A percentile compares a stretch with the other conserved stretches of the same genome.
phyloP scores from a whole-genome alignment of 2,113 vertebrate genomes.

The Triplophysa rosa region DNA sequence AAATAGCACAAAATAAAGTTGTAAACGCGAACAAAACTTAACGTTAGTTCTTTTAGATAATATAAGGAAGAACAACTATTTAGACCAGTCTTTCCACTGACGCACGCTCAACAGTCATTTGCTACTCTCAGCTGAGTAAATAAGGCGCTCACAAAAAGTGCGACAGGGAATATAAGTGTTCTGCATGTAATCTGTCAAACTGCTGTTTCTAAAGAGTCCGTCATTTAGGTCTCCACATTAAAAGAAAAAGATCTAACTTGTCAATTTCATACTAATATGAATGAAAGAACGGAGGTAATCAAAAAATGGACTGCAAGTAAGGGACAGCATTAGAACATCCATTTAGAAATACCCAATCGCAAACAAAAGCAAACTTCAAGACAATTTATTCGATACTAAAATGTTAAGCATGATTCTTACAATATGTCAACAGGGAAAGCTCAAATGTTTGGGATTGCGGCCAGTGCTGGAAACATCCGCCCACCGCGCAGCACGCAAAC shows the following conservation, averaged over 20 bases:
- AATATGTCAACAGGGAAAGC: too few relatives aligned
- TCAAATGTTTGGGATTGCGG: background rate
- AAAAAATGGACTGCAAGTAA: too few relatives aligned
- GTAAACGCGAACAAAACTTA: background rate
- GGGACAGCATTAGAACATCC: too few relatives aligned
- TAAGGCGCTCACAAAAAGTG: background rate
- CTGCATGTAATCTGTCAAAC: background rate
- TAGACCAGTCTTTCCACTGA: background rate
- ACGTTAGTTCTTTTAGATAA: background rate
- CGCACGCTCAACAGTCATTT: background rate
- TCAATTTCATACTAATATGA: background rate
- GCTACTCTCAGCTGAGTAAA: background rate
- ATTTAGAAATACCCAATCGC: too few relatives aligned
- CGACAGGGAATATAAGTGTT: background rate
- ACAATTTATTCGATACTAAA: background rate
- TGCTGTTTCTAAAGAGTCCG: background rate
- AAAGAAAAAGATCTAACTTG: background rate
- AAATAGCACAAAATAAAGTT: constrained; percentile 6
- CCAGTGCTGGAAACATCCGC: constrained; percentile 2
- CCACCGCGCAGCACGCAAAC: constrained; percentile 17
- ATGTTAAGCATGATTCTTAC: too few relatives aligned
- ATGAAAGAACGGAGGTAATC: background rate
- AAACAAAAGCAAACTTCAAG: background rate
- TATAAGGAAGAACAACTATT: background rate
- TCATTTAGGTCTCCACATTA: background rate